Conservation (phyloP, 2,888 invertebrate genomes). For the Eristalis intricaria region DNA sequence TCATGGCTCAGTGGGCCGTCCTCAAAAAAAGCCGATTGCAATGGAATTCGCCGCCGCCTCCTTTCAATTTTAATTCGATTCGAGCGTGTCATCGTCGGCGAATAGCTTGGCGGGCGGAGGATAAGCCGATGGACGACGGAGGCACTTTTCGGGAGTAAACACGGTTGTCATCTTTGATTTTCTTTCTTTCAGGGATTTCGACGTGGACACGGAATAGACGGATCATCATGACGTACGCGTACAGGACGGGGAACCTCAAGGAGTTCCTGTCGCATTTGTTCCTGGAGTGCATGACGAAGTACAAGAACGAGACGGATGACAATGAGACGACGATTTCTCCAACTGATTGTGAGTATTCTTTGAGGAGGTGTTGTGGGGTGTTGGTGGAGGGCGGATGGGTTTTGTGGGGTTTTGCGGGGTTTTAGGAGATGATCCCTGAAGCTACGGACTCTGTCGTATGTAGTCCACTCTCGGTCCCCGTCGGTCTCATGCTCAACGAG, state of each 20-base stretch:
- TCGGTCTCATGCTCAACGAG: no score
- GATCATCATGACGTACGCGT: constrained; percentile 34
- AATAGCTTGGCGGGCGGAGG: no score
- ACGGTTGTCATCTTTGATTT: neutral
- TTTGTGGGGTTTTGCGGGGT: no score
- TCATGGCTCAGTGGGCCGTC: constrained; percentile 12
- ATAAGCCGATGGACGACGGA: neutral
- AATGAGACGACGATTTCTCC: constrained; percentile 66
- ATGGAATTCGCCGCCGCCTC: neutral
- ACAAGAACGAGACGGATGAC: constrained; percentile 75
- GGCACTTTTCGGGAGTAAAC: neutral
- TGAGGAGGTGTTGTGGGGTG: neutral
- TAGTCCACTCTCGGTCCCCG: no score
- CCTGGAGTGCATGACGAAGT: constrained; percentile 77
- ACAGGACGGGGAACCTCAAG: constrained; percentile 61
- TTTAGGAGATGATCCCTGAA: no score
- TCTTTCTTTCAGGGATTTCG: neutral
- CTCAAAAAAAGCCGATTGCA: neutral
- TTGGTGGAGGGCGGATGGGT: neutral
- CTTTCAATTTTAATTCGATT: constrained; percentile 23
- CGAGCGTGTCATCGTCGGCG: neutral
- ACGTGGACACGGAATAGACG: neutral
- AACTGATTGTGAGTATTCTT: constrained; percentile 31
- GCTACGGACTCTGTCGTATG: no score
- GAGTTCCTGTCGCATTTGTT: constrained; percentile 77